Conservation (phyloP, 2,888 invertebrate genomes). For the Halictus ligatus region DNA sequence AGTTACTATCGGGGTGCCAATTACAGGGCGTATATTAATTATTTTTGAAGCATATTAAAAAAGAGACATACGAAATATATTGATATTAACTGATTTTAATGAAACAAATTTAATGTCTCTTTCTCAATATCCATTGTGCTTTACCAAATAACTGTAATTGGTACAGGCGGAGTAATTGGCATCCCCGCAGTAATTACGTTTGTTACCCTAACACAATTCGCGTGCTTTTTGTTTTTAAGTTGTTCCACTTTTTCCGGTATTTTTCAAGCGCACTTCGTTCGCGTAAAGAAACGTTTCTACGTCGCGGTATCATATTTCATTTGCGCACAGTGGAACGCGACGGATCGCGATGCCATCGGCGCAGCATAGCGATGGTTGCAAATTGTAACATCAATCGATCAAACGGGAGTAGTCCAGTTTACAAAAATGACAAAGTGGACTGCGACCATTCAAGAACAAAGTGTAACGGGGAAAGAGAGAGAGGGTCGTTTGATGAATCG, state of each 20-base stretch:
- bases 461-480: neutral
- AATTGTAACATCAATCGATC: neutral
- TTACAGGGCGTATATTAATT: too few species aligned
- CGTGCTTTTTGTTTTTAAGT: neutral
- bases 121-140: too few species aligned
- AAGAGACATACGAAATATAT: too few species aligned
- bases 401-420: neutral
- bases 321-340: neutral
- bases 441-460: neutral
- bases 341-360: neutral
- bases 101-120: too few species aligned
- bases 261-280: neutral
- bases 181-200: too few species aligned
- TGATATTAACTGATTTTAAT: too few species aligned
- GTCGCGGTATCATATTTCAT: neutral
- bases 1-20: too few species aligned
- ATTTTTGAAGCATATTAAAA: too few species aligned
- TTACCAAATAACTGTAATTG: too few species aligned
- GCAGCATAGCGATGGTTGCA: neutral
- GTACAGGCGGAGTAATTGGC: too few species aligned
- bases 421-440: slow-evolving; percentile 1
- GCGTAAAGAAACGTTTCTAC: neutral
- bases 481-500: neutral
- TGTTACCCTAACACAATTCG: too few species aligned
- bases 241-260: neutral